Conservation (phyloP, 2,797 vertebrate species). For the Eidolon dupreanum region DNA sequence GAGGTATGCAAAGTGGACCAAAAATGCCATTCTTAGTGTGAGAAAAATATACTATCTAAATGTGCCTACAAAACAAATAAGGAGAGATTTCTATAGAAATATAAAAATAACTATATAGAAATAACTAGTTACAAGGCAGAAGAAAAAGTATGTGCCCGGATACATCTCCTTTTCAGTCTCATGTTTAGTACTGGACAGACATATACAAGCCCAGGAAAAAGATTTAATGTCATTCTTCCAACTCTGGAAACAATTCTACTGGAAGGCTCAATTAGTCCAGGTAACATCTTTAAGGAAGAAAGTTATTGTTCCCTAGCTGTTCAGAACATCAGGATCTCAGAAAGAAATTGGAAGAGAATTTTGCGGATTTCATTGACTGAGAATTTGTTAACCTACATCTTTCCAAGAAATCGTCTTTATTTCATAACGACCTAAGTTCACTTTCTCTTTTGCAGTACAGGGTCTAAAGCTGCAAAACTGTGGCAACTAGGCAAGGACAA, state of each 20-base stretch:
- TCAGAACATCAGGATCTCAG: constrained; percentile 28
- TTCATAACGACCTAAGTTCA: not conserved
- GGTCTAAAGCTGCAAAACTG: not conserved
- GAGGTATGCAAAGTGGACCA: constrained; percentile 52
- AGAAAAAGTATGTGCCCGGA: not conserved
- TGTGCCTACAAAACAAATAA: constrained; percentile 63
- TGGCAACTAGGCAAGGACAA: not conserved
- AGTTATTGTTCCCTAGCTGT: not conserved
- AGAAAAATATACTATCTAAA: constrained; percentile 66
- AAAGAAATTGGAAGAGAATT: constrained; percentile 9
- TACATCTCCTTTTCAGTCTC: constrained; percentile 30
- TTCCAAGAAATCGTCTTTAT: constrained; percentile 22
- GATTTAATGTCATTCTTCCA: not conserved
- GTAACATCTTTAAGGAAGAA: not conserved
- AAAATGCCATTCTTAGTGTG: constrained; percentile 65
- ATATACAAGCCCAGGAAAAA: not conserved
- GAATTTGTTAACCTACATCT: constrained; percentile 28
- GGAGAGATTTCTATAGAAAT: constrained; percentile 16
- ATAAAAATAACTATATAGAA: constrained; percentile 23
- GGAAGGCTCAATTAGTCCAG: not conserved
- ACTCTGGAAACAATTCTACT: not conserved
- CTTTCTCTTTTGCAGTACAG: not conserved
- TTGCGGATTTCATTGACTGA: not conserved
- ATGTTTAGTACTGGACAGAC: not conserved
- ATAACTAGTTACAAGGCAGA: not conserved